Conservation (phyloP, 30 jellyfish, hydroid and myxozoan genomes). For the Hydra vulgaris region DNA sequence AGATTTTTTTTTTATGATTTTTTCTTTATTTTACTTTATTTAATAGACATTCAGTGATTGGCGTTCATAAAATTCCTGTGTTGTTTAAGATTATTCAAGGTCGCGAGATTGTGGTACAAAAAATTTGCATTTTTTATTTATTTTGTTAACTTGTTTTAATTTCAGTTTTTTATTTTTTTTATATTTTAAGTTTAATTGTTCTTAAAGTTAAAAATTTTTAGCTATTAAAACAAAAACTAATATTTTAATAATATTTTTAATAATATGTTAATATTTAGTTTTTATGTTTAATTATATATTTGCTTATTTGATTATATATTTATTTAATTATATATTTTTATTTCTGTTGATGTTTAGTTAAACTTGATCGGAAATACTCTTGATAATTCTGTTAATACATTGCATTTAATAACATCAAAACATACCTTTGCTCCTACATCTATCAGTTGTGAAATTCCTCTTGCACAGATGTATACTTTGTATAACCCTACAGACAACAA, state of each 20-base stretch:
- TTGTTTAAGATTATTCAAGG: slow-evolving; percentile 71
- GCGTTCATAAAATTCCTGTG: slow-evolving; percentile 70
- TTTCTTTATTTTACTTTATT: neutral
- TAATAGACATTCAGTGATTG: slow-evolving; percentile 50
- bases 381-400: neutral
- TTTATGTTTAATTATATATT: too few species aligned
- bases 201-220: too few species aligned
- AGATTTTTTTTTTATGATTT: too few species aligned
- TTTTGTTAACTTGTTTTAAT: too few species aligned
- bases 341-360: neutral
- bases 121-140: neutral
- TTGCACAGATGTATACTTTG: neutral
- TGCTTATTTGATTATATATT: too few species aligned
- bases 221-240: too few species aligned
- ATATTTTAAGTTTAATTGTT: too few species aligned
- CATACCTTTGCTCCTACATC: neutral
- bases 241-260: too few species aligned
- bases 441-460: neutral
- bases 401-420: neutral
- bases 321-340: too few species aligned
- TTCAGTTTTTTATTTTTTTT: neutral
- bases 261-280: too few species aligned
- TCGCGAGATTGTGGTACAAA: slow-evolving; percentile 38
- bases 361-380: neutral
- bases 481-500: neutral